Evolutionary conservation across 2,113 vertebrate genomes (phyloP).

Genomic region (Gallinago jamesoni): DNA sequence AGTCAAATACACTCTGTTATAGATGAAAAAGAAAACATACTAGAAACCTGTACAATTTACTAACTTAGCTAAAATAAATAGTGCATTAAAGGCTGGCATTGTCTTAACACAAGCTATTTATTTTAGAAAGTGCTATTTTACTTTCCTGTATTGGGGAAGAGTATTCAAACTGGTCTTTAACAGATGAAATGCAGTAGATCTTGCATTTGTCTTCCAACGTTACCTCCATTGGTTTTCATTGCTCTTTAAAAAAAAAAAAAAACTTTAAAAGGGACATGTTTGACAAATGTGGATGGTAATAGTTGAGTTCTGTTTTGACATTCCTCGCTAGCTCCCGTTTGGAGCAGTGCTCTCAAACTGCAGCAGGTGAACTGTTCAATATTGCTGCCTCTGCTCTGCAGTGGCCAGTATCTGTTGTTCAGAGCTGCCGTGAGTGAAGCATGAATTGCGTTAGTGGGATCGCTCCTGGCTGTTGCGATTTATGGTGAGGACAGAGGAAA

Average conservation of each 20-base stretch:
- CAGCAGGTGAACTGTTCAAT: not conserved
- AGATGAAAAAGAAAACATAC: not conserved
- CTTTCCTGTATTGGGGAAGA: not conserved
- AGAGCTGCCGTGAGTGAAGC: not conserved
- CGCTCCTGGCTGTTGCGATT: not conserved
- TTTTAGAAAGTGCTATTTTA: not conserved
- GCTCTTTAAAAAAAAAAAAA: not conserved
- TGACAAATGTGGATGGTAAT: not conserved
- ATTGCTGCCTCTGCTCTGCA: not conserved
- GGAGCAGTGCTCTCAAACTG: not conserved
- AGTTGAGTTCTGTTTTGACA: not conserved
- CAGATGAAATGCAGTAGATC: not conserved
- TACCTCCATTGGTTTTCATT: not conserved
- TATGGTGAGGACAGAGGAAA: not conserved
- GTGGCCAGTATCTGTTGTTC: not conserved
- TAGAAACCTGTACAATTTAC: not conserved
- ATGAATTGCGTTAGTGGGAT: not conserved
- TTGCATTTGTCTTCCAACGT: not conserved
- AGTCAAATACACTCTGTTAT: not conserved
- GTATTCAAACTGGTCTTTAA: not conserved
- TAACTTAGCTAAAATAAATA: constrained; percentile 13
- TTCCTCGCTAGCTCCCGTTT: not conserved
- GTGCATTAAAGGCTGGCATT: constrained; percentile 3
- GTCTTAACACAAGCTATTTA: not conserved
- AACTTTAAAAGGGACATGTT: not conserved